phyloP scores from a whole-genome alignment of 1,140 invertebrate genomes.

The Ceratitis capitata region DNA sequence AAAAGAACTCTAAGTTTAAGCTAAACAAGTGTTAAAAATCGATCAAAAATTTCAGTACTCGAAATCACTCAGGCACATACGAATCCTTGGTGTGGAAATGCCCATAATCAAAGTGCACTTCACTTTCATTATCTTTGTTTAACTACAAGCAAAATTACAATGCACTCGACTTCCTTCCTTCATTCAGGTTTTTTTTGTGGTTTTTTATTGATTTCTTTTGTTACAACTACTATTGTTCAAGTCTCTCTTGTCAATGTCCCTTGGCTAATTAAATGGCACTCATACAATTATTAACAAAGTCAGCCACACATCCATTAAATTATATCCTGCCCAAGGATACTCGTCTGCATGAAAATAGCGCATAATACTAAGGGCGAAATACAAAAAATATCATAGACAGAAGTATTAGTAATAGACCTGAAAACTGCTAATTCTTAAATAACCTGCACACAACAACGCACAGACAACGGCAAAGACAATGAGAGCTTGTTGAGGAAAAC shows the following conservation, averaged over 20 bases:
- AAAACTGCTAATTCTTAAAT: neutral
- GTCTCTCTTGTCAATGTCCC: neutral
- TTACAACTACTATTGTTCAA: neutral
- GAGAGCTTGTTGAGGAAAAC: too few relatives aligned
- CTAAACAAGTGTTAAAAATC: too few relatives aligned
- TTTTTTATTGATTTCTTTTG: neutral
- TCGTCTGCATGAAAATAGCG: neutral
- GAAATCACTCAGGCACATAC: too few relatives aligned
- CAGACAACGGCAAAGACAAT: too few relatives aligned
- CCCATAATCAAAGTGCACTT: too few relatives aligned
- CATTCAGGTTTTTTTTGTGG: neutral
- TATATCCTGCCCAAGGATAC: neutral
- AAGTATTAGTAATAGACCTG: too few relatives aligned
- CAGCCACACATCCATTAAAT: neutral
- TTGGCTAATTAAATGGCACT: neutral
- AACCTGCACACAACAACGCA: neutral
- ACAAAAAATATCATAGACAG: neutral
- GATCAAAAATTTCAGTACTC: too few relatives aligned
- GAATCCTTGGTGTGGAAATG: too few relatives aligned
- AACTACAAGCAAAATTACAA: neutral
- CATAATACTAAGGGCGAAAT: neutral
- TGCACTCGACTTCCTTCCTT: neutral
- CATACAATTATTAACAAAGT: neutral
- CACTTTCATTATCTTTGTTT: neutral
- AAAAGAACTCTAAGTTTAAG: too few relatives aligned